Percentiles rank a stretch among this genome's conserved stretches.
Evolutionary conservation across 2,888 invertebrate species (phyloP).

Genomic region (Drosophila siamana): DNA sequence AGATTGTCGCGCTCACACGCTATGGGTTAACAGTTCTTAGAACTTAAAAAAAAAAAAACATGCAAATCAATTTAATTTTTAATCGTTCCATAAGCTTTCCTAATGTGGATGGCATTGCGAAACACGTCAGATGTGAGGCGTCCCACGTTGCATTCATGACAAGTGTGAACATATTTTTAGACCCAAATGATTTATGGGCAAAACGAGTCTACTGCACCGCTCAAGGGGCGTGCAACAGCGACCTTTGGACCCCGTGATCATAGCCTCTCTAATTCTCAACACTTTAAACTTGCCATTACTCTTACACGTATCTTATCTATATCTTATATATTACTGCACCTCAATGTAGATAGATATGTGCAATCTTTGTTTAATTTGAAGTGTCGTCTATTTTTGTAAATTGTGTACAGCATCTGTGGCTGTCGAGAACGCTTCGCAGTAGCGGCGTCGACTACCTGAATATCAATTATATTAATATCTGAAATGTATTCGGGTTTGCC

Average conservation of each 20-base stretch:
- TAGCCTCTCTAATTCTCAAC: neutral
- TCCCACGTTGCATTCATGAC: neutral
- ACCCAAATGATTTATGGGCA: too few species aligned
- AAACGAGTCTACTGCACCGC: neutral
- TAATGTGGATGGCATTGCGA: neutral
- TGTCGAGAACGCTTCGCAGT: neutral
- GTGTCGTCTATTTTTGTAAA: too few species aligned
- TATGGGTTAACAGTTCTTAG: neutral
- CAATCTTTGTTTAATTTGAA: too few species aligned
- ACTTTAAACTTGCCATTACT: too few species aligned
- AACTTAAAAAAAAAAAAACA: neutral
- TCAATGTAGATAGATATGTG: too few species aligned
- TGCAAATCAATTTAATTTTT: neutral
- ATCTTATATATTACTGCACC: too few species aligned
- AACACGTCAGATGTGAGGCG: neutral
- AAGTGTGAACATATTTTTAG: neutral
- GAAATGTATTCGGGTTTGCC: neutral
- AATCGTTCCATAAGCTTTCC: neutral
- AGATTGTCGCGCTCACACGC: neutral
- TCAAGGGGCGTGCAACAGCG: neutral
- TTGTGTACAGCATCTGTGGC: neutral
- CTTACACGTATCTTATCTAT: too few species aligned
- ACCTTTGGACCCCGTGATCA: neutral
- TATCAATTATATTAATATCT: slow-evolving; percentile 6
- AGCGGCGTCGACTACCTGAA: neutral